Evolutionary conservation across 2,797 vertebrate genomes (phyloP), one percentile per base, ranked within the genome.

Genomic region (Sebastes vulpes): DNA sequence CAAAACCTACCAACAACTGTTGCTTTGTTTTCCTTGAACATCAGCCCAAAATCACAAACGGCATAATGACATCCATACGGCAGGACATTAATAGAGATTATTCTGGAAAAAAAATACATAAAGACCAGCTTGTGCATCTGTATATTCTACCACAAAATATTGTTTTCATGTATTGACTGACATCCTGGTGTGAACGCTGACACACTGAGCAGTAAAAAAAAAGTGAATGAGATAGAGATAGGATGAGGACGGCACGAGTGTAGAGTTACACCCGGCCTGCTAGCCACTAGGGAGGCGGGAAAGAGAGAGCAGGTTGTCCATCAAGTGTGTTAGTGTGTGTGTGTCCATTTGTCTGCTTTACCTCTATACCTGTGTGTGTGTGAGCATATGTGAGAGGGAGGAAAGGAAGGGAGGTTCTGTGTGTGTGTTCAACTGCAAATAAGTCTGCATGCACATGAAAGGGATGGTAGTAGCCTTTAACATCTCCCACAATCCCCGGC

Each of bases 231-330:
- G 46, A 64, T 29, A 65, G 72, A 75, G 64, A 56, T 2, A 65
- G 80, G 67, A 81, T 25, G 57, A 50, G 76, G 57, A 65, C 38
- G 50, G 68, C 38, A 16, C 2, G 16, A 61, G 90, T 87, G 85
- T 87, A 61, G 81, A 86, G 85, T 92, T 92, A 86, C 89, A 90
- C 72, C 69, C 64, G 74, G 75, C 38, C 70, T 28, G 63, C 72
- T 88, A 14, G 83, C 88, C 88, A 91, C 88, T 90, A 87, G 77
- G 61, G 78, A 75, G 59, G 64, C 16, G 26, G 72, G 79, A 48
- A 65, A 66, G 54, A 53, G 25, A 60, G 65, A 59, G 53, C 28
- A 72, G 54, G 65, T 73, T 72, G 65, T 70, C 82, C 71, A 83
- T 78, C 76, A 59, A 72, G 74, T 64, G 59, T 72, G 75, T 61